Evolutionary conservation across 2,113 vertebrate genomes (phyloP), one percentile per base, ranked within the genome.

Genomic region (Regulus satrapa): DNA sequence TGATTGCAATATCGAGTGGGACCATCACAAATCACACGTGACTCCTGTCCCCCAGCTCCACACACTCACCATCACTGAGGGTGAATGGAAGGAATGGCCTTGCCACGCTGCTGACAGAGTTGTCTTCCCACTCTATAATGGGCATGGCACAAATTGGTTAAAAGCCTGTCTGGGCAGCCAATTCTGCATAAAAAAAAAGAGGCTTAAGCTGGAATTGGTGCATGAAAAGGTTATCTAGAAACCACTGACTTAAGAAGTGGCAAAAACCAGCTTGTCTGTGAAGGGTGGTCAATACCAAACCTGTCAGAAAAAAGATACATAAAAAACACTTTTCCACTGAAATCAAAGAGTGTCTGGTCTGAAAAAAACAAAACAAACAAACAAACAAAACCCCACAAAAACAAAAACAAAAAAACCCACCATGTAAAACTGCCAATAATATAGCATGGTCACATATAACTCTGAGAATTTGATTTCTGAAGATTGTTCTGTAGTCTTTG

Each of bases 11-110:
- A 62, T 18, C 2, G 14, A 64, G 16, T 26, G 55, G 52, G 58
- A 43, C n/a, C n/a, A n/a, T 61, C 21, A 46, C 45, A 78, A 75
- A 74, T 12, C 46, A 51, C 21, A 9, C 12, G 13, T 3, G 24
- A 72, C 31, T 62, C n/a, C 24, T 67, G 18, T 67, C 58, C 82
- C 49, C 14, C 3, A 2, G 51, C 43, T 56, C 32, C 59, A 12
- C 3, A 14, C 26, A 16, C 12, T 62, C 26, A 34, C 6, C 41
- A 43, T 38, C 0, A 2, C 40, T 28, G 45, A n/a, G 68, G 1
- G 14, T 0, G 0, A 12, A 0, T 2, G 20, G 38, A 76, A 95
- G 16, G 25, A 41, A 56, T 34, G 38, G 4, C 8, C 18, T 34
- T 66, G 31, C 18, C 52, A 5, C 38, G 28, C 40, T 75, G 15